Evolutionary conservation across 2,888 invertebrate genomes (phyloP).

Genomic region (Nasonia oneida): DNA sequence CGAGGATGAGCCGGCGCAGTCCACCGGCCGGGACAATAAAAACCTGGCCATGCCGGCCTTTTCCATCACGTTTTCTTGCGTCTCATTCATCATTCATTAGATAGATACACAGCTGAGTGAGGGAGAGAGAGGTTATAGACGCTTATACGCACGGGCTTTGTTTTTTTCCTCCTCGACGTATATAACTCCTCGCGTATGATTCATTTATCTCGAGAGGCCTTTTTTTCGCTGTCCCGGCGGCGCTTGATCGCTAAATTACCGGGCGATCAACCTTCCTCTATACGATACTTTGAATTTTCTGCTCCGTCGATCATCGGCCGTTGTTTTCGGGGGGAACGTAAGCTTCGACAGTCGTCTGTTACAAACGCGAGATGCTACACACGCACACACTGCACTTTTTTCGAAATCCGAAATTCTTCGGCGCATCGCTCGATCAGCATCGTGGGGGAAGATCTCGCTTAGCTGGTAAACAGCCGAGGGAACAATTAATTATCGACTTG

Average conservation of each 20-base stretch:
- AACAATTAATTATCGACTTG: conserved; percentile 54
- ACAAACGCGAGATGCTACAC: background rate
- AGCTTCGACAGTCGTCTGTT: background rate
- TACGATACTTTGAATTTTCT: background rate
- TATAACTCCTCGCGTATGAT: background rate
- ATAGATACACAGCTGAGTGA: background rate
- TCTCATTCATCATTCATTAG: conserved; percentile 58
- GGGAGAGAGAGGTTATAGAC: background rate
- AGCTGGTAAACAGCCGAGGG: conserved; percentile 43
- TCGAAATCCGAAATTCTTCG: background rate
- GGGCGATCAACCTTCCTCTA: background rate
- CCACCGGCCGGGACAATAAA: conserved; percentile 71
- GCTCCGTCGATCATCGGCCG: background rate
- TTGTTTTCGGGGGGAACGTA: background rate
- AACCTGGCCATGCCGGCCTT: conserved; percentile 68
- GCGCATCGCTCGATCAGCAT: background rate
- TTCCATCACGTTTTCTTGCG: conserved; percentile 57
- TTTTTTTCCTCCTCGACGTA: background rate
- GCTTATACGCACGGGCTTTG: background rate
- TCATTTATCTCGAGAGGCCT: conserved; percentile 19
- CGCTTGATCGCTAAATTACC: conserved; percentile 6
- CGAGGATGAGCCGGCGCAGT: conserved; percentile 61
- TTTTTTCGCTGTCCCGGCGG: background rate
- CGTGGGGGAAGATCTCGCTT: background rate
- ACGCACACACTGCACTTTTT: background rate